Conservation (phyloP, 1,140 invertebrate genomes). For the Diuraphis noxia region DNA sequence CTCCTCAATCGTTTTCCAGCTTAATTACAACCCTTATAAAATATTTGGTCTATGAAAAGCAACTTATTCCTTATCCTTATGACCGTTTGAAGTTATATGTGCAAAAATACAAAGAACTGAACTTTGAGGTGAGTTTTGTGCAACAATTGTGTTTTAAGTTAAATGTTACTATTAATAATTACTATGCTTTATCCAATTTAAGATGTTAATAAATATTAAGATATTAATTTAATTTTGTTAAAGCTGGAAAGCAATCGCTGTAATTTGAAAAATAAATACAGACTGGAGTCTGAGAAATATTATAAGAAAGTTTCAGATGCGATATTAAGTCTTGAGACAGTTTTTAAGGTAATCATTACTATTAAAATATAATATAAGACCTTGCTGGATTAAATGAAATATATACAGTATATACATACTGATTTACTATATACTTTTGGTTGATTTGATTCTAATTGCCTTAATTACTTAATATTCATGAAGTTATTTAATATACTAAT, state of each 20-base stretch:
- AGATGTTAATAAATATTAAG: no score
- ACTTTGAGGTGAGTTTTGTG: conserved; percentile 28
- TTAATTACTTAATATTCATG: background rate
- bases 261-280: conserved; percentile 22
- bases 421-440: background rate
- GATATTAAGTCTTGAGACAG: conserved; percentile 30
- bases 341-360: conserved; percentile 38
- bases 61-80: conserved; percentile 54
- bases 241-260: background rate
- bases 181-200: background rate
- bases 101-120: conserved; percentile 26
- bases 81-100: conserved; percentile 54
- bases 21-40: conserved; percentile 54
- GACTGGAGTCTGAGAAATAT: conserved; percentile 40
- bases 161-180: background rate
- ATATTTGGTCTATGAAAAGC: conserved; percentile 55
- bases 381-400: no score
- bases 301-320: conserved; percentile 46
- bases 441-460: background rate
- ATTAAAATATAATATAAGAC: background rate
- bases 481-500: background rate
- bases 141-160: background rate
- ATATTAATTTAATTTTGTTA: background rate
- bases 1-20: conserved; percentile 51
- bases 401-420: no score